Evolutionary conservation across 2,113 vertebrate species (phyloP), one percentile per base, ranked within the genome.

Genomic region (Xenotilapia leptura): DNA sequence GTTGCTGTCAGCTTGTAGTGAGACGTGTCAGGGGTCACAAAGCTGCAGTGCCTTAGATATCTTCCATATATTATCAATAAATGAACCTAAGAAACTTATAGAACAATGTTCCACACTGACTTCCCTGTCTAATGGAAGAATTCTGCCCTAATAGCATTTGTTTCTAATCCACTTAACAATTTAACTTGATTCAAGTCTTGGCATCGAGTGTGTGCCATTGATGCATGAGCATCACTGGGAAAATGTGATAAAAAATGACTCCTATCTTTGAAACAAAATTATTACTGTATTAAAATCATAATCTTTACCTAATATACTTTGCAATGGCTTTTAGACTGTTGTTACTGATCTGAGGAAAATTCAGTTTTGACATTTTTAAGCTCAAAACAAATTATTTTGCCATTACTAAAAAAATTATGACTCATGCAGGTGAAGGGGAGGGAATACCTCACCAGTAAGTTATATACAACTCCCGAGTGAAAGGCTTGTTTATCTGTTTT

Each of bases 401-500:
- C 70, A 77, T 49, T 89, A 79, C 85, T 87, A 51, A 80, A 86
- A 83, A 54, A 85, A 79, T 86, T 90, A 90, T 83, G 85, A 85
- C 60, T 90, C 82, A 53, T 42, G 13, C 75, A n/a, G 77, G 87
- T 87, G 60, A 55, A 40, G 31, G 36, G 21, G 45, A 28, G 68
- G 82, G 73, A 19, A 86, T 38, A 83, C 36, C 23, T 86, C 65
- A 14, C n/a, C 47, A 23, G 75, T 58, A 73, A 73, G 70, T 89
- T 83, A 79, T 75, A 84, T 83, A 58, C 38, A 86, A 62, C 56
- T 89, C 68, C 3, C 75, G 68, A 88, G 54, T 49, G 49, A 86
- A 88, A 83, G 62, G 62, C 89, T 89, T 91, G 83, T 91, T 93
- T 88, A 87, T 91, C 79, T 15, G 2, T 84, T 90, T 88, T 82